Base-by-base conservation (phyloP, 2,113 vertebrate genomes). In the Sakesphorus luctuosus region DNA sequence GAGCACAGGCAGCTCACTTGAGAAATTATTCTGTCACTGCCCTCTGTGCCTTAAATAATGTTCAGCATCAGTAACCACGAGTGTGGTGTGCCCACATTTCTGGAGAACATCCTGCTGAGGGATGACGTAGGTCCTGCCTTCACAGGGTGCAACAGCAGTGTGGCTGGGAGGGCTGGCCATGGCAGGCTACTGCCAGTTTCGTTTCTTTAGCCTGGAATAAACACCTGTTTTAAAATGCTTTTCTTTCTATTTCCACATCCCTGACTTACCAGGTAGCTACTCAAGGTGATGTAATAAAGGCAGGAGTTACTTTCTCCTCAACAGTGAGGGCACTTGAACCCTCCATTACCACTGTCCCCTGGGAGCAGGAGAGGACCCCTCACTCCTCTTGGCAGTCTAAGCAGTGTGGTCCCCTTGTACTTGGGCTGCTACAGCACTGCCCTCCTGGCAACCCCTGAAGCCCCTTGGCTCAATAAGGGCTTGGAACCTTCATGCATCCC, bases 81-180 rank as follows among this genome's bases (percentile, higher is more conserved):
- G n/a, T 5, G n/a, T 50, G 65, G 17, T 28, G 12, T 23, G 25
- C 11, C 33, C 53, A 61, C 1, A 9, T 11, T 43, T 36, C 46
- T 62, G 36, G 25, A 44, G 25, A 26, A 67, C 2, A 2, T 36
- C 8, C 4, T 31, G 3, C 14, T 21, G 3, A 1, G 2, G 26
- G 25, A 49, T 9, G 19, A 56, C 18, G 38, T 53, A 76, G 56
- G 52, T 72, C 28, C 79, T 16, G 6, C 24, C 55, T n/a, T 79
- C 47, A 36, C 17, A 0, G 0, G 2, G 7, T 5, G 25, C 58
- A 17, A 56, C 61, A 46, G 6, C 13, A 15, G 25, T 0, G 0
- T 10, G 47, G n/a, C 35, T 31, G 59, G 33, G n/a, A n/a, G 35
- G 29, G 13, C 40, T 69, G 75, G 46, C 21, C 10, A 5, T 12